Conservation (phyloP, 2,888 invertebrate species). For the Laothoe populi region DNA sequence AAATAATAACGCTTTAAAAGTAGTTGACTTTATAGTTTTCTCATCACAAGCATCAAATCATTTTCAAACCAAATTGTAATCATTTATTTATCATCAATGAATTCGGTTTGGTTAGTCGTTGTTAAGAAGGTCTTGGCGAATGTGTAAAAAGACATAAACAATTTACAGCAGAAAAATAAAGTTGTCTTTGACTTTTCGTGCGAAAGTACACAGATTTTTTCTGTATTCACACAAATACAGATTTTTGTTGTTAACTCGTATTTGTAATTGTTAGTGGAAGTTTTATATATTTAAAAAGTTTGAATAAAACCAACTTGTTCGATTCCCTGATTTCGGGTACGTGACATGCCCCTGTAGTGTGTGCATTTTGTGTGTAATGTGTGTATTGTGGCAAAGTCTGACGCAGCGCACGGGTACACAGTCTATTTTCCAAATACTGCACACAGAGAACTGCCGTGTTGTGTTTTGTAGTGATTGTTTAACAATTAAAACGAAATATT, state of each 20-base stretch:
- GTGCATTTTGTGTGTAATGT: conserved; percentile 16
- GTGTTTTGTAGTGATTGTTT: conserved; percentile 18
- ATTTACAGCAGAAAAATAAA: conserved; percentile 5
- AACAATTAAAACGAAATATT: conserved; percentile 16
- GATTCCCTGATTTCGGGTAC: neutral
- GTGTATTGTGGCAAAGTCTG: conserved; percentile 26
- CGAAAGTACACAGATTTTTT: neutral
- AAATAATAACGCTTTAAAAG: too few relatives aligned
- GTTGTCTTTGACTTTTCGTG: conserved; percentile 13
- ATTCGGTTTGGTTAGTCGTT: too few relatives aligned
- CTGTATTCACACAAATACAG: neutral
- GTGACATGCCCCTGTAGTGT: neutral
- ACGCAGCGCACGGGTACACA: conserved; percentile 32
- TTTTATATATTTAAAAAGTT: neutral
- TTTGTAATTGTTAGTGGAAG: neutral
- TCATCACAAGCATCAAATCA: too few relatives aligned
- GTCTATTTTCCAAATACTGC: conserved; percentile 26
- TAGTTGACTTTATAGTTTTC: too few relatives aligned
- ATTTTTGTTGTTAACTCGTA: conserved; percentile 3
- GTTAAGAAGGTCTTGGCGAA: too few relatives aligned
- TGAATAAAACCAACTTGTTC: too few relatives aligned
- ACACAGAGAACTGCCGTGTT: conserved; percentile 1
- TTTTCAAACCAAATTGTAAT: too few relatives aligned
- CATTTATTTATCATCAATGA: too few relatives aligned
- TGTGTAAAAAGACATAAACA: neutral